Conservation (phyloP, 2,797 vertebrate species). For the Prionace glauca region DNA sequence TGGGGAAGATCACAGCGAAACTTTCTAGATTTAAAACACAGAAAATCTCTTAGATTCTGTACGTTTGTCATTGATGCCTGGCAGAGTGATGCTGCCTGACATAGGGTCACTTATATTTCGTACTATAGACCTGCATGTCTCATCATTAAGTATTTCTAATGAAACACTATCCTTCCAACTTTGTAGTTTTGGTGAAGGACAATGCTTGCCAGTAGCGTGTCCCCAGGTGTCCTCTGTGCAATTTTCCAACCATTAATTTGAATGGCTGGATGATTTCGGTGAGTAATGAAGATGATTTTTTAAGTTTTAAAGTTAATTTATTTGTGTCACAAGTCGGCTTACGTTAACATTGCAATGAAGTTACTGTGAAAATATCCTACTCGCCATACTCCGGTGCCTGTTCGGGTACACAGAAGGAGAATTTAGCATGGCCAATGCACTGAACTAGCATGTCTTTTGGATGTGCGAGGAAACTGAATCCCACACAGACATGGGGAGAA, state of each 20-base stretch:
- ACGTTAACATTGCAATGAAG: too few species aligned
- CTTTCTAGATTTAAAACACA: background rate
- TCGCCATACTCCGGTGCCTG: too few species aligned
- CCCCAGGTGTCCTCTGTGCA: background rate
- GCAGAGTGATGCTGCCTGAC: background rate
- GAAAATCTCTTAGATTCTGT: background rate
- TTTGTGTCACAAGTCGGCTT: too few species aligned
- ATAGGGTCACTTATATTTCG: background rate
- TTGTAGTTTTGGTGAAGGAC: background rate
- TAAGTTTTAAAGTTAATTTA: too few species aligned
- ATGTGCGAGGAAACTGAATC: too few species aligned
- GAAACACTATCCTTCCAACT: background rate
- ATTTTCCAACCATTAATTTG: slow-evolving; percentile 26
- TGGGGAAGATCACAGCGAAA: slow-evolving; percentile 21
- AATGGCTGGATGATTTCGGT: background rate
- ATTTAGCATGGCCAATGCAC: too few species aligned
- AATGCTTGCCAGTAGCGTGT: background rate
- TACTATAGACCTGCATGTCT: background rate
- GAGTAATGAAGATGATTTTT: background rate
- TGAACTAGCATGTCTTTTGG: too few species aligned
- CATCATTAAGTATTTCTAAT: background rate
- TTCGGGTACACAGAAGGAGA: too few species aligned
- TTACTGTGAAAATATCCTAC: too few species aligned
- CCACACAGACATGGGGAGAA: too few species aligned
- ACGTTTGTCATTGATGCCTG: background rate